These are phyloP conservation scores for Fukomys damarensis DNA, from an alignment of 2,113 vertebrate genomes.

Conservation along the genomic window DNA sequence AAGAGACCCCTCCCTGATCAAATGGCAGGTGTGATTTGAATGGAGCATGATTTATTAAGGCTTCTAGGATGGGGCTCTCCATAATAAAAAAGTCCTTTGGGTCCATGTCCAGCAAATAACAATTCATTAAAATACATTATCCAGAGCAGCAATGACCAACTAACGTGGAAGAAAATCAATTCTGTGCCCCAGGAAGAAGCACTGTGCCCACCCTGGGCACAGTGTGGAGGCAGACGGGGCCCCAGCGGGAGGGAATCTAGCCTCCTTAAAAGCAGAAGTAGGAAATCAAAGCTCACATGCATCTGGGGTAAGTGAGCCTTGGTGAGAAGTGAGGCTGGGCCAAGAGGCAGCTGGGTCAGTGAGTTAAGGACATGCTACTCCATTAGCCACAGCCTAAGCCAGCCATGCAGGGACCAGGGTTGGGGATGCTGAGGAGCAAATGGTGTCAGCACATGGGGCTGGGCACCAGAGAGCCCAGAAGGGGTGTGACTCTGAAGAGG, in stretches of 20 bases:
- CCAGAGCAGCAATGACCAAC: neutral
- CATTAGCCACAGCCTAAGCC: neutral
- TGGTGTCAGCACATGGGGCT: neutral
- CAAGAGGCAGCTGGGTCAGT: neutral
- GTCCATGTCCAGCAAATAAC: constrained; percentile 36
- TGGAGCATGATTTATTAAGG: constrained; percentile 22
- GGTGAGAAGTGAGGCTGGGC: neutral
- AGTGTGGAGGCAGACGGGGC: neutral
- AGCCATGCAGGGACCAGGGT: neutral
- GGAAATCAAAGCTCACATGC: neutral
- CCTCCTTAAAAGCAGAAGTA: neutral
- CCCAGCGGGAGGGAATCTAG: neutral
- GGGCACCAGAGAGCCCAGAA: neutral
- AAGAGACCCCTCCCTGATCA: neutral
- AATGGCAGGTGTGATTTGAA: neutral
- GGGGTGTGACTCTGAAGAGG: neutral
- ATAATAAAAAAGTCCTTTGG: constrained; percentile 57
- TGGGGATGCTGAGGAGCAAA: neutral
- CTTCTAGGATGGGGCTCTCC: neutral
- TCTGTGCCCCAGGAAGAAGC: neutral
- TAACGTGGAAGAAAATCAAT: neutral
- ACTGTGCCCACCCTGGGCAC: neutral
- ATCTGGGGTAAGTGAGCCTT: neutral
- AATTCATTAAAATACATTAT: constrained; percentile 61
- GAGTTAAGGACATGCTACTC: neutral